Conservation (phyloP, 2,113 vertebrate genomes). For the Percopsis transmontana region DNA sequence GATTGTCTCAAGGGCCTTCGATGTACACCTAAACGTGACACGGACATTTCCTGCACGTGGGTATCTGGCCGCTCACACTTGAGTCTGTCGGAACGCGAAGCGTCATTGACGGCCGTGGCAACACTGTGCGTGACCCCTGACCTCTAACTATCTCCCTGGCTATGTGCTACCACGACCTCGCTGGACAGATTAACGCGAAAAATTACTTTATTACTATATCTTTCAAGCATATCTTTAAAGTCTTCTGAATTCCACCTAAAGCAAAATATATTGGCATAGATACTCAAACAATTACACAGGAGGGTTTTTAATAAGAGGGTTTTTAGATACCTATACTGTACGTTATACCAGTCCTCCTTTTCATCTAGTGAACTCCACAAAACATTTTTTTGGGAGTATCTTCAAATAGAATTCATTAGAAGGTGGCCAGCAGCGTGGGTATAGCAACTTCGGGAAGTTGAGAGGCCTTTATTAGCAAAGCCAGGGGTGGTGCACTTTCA, state of each 20-base stretch:
- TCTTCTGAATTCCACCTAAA: neutral
- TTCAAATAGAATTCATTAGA: slow-evolving; percentile 19
- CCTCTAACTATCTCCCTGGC: slow-evolving; percentile 32
- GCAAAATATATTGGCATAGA: neutral
- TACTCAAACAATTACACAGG: neutral
- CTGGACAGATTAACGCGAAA: too few species aligned
- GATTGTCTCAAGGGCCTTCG: slow-evolving; percentile 32
- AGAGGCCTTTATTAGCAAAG: slow-evolving; percentile 66
- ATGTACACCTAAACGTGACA: slow-evolving; percentile 21
- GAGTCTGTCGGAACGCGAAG: slow-evolving; percentile 43
- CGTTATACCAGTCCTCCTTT: neutral
- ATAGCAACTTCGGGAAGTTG: slow-evolving; percentile 40
- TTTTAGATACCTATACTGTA: neutral
- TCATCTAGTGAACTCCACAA: slow-evolving; percentile 5
- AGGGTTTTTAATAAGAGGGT: neutral
- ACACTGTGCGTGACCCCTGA: slow-evolving; percentile 38
- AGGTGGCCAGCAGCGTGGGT: slow-evolving; percentile 17
- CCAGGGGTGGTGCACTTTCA: slow-evolving; percentile 68
- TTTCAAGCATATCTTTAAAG: neutral
- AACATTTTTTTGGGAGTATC: neutral
- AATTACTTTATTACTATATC: too few species aligned
- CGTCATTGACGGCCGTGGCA: slow-evolving; percentile 31
- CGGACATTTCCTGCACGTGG: slow-evolving; percentile 26
- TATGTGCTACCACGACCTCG: slow-evolving; percentile 11
- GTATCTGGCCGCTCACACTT: slow-evolving; percentile 45